Evolutionary conservation across 2,797 vertebrate genomes (phyloP), one percentile per base, ranked within the genome.

Genomic region (Epinephelus awoara): DNA sequence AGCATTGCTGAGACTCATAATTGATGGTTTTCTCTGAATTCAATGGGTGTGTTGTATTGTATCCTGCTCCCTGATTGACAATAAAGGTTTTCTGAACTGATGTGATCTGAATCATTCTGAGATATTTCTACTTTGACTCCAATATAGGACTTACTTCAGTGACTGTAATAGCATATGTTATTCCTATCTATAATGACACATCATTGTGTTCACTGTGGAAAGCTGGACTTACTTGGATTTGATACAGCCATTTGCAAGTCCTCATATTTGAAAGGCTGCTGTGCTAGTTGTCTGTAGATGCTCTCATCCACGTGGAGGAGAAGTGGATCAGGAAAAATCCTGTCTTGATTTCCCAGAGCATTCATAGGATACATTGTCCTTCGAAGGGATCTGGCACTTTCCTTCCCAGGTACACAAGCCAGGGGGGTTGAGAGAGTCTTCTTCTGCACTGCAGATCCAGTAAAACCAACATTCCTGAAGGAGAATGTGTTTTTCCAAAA

Each of bases 401-500:
- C 72, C 19, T 66, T 89, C 58, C 84, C 51, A 52, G 86, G 86
- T 44, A 69, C 46, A 61, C 85, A 17, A 19, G 85, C 54, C 67
- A 66, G 55, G 21, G 83, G 78, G 63, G 50, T 62, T 27, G 88
- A 75, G 3, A n/a, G 42, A n/a, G 21, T 27, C 17, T 81, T 79
- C 15, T 72, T 80, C 72, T 87, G 78, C 7, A 40, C 64, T 13
- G 64, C 34, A 44, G 81, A 82, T 50, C 79, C 78, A 49, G 58
- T 64, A 44, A 93, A 85, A 23, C 38, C 49, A n/a, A 85, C 17
- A 46, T 89, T 94, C 74, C 95, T 92, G 46, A 96, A 89, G 42
- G 95, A 96, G 38, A 95, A 59, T 1, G 86, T 87, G 47, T 83
- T 90, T 50, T 89, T 92, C 92, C 94, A 95, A 71, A 96, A 93